A percentile compares a stretch with the other conserved stretches of the same genome.
Conservation (phyloP, 2,797 vertebrate species). For the Sebastes miniatus region DNA sequence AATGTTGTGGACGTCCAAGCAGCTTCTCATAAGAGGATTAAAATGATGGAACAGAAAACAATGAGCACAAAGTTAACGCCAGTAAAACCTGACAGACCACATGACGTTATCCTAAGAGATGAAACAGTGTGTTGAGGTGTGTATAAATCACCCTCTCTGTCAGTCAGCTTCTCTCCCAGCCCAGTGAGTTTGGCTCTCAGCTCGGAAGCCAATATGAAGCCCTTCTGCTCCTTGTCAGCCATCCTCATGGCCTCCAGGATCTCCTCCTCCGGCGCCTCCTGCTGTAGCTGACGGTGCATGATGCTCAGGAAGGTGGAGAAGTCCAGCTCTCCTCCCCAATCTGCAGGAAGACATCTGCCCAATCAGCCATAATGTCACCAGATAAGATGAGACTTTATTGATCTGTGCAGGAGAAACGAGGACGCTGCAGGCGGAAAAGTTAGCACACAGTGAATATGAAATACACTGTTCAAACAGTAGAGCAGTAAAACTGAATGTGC, state of each 20-base stretch:
- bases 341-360: constrained; percentile 60
- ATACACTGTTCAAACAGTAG: constrained; percentile 25
- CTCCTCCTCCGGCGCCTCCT: constrained; percentile 87
- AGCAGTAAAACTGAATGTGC: background rate
- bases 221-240: constrained; percentile 84
- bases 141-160: constrained; percentile 81
- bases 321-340: constrained; percentile 81
- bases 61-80: too few relatives aligned
- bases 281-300: constrained; percentile 87
- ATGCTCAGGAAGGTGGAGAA: constrained; percentile 90
- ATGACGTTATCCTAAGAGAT: too few relatives aligned
- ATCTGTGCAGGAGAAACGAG: background rate
- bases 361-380: background rate
- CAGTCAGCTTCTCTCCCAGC: constrained; percentile 85
- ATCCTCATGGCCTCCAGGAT: constrained; percentile 86
- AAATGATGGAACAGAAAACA: too few relatives aligned
- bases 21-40: too few relatives aligned
- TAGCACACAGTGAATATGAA: background rate
- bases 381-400: background rate
- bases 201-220: constrained; percentile 79
- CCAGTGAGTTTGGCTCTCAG: constrained; percentile 84
- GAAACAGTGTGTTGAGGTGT: background rate
- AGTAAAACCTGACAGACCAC: too few relatives aligned
- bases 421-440: background rate
- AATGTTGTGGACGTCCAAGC: too few relatives aligned